Percentiles rank a stretch among this genome's conserved stretches.
phyloP scores from a whole-genome alignment of 53 echinoderm and acorn worm genomes.

The Arbacia lixula region DNA sequence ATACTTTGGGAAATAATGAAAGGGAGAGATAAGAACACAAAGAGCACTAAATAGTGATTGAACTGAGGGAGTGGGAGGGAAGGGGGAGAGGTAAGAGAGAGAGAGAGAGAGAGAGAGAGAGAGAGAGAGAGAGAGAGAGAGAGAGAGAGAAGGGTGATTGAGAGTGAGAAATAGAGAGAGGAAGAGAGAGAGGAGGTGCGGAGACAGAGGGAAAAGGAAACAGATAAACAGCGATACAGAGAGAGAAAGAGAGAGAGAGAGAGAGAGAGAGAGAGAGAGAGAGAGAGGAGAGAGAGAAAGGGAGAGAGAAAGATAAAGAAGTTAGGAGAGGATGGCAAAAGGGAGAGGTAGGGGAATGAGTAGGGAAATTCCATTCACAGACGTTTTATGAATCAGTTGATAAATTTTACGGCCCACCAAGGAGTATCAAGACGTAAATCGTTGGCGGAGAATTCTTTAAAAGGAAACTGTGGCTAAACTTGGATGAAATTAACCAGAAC shows the following conservation, averaged over 20 bases:
- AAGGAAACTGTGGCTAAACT: neutral
- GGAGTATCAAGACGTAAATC: neutral
- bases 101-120: neutral
- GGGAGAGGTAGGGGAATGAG: no score
- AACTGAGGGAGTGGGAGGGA: neutral
- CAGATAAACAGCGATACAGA: neutral
- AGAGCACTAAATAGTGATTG: neutral
- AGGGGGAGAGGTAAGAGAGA: neutral
- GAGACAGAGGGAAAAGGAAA: neutral
- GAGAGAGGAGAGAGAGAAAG: neutral
- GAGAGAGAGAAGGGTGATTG: neutral
- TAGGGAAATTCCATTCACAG: no score
- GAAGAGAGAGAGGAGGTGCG: neutral
- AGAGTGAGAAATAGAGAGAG: neutral
- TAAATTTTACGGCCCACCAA: no score
- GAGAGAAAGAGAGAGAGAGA: conserved; percentile 14
- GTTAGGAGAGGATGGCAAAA: neutral
- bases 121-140: neutral
- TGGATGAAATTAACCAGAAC: no score
- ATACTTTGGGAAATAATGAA: no score
- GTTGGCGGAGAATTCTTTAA: neutral
- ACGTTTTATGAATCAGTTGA: no score
- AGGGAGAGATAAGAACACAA: neutral
- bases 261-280: neutral
- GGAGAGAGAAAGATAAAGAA: neutral